Conservation (phyloP, 2,113 vertebrate genomes). For the Bufo bufo region DNA sequence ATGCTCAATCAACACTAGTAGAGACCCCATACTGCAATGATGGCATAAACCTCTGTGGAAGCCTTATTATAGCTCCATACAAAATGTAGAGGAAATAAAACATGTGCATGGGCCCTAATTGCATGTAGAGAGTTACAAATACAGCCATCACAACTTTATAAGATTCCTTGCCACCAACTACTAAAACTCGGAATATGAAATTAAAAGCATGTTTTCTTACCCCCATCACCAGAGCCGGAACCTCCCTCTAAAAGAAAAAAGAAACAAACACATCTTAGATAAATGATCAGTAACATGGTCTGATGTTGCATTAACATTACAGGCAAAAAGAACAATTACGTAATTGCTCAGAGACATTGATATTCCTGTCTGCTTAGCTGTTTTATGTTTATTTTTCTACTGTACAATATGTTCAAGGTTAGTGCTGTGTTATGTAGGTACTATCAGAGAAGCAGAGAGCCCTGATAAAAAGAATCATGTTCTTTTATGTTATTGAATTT, state of each 20-base stretch:
- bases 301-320: background rate
- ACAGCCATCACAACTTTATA: too few relatives aligned
- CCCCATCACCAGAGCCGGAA: constrained; percentile 84
- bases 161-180: background rate
- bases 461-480: background rate
- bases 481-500: background rate
- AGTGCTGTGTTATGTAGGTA: constrained; percentile 3
- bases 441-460: constrained; percentile 5
- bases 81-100: background rate
- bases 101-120: background rate
- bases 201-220: constrained; percentile 68
- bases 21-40: too few relatives aligned
- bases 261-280: background rate
- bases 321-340: background rate
- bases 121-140: background rate
- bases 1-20: too few relatives aligned
- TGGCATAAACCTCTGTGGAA: background rate
- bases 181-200: background rate
- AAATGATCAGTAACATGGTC: background rate
- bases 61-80: background rate
- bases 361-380: background rate
- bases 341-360: background rate
- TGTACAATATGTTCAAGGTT: constrained; percentile 18
- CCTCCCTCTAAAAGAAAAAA: constrained; percentile 74
- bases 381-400: constrained; percentile 1